Percentiles rank a stretch among this genome's conserved stretches.
Evolutionary conservation across 1,140 invertebrate genomes (phyloP).

Genomic region (Asbolus verrucosus): DNA sequence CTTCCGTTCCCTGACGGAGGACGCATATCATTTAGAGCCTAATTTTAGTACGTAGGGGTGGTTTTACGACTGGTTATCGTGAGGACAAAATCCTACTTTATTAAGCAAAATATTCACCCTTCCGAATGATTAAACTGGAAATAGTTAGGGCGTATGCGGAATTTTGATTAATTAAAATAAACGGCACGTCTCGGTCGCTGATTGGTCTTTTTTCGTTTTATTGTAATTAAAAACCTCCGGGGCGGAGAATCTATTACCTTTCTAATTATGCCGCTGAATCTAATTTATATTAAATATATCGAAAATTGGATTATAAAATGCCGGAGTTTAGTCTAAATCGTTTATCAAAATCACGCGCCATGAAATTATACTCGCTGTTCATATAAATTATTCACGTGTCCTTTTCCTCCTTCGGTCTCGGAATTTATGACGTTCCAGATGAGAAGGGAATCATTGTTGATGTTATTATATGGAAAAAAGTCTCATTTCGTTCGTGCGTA

Average conservation of each 20-base stretch:
- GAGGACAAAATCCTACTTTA: neutral
- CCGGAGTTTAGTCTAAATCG: conserved; percentile 43
- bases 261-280: conserved; percentile 40
- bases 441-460: conserved; percentile 38
- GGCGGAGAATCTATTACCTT: conserved; percentile 44
- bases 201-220: conserved; percentile 38
- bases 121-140: conserved; percentile 20
- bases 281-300: conserved; percentile 51
- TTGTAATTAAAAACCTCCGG: conserved; percentile 39
- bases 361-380: conserved; percentile 47
- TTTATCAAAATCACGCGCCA: conserved; percentile 49
- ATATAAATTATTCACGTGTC: conserved; percentile 47
- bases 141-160: conserved; percentile 11
- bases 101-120: neutral
- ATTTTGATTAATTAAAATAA: conserved; percentile 46
- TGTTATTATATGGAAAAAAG: conserved; percentile 25
- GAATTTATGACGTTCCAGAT: conserved; percentile 37
- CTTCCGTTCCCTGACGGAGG: conserved; percentile 12
- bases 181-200: conserved; percentile 11
- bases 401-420: conserved; percentile 35
- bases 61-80: neutral
- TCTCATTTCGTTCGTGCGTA: conserved; percentile 18
- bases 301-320: conserved; percentile 51
- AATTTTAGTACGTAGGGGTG: conserved; percentile 1
- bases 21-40: neutral